These are phyloP conservation scores for Pterostichus madidus DNA, from an alignment of 2,888 invertebrate species.

Conservation along the genomic window DNA sequence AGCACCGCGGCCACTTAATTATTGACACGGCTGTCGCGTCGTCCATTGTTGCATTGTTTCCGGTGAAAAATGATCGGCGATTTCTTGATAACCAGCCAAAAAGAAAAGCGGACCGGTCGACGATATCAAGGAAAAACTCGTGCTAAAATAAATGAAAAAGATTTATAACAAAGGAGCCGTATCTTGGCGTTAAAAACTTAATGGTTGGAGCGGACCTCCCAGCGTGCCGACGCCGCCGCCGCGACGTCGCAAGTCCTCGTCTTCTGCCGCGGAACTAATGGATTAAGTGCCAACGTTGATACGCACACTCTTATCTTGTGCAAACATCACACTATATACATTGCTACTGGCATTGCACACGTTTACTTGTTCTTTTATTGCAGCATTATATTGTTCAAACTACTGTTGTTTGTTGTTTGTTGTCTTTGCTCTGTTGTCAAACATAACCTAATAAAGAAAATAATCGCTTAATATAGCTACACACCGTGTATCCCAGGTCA, in stretches of 20 bases:
- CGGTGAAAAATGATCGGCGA: constrained; percentile 61
- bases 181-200: constrained; percentile 60
- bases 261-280: constrained; percentile 38
- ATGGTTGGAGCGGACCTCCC: constrained; percentile 54
- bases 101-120: constrained; percentile 51
- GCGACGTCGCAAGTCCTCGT: neutral
- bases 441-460: too few relatives aligned
- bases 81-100: constrained; percentile 58
- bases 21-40: constrained; percentile 55
- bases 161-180: constrained; percentile 61
- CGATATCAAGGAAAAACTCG: constrained; percentile 54
- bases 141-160: constrained; percentile 63
- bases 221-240: constrained; percentile 13
- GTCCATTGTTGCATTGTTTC: constrained; percentile 63
- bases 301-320: constrained; percentile 36
- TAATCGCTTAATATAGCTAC: too few relatives aligned
- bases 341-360: constrained; percentile 2
- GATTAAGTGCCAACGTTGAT: constrained; percentile 55
- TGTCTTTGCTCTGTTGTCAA: too few relatives aligned
- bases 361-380: constrained; percentile 21
- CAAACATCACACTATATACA: constrained; percentile 27
- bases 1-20: constrained; percentile 52
- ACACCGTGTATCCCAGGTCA: too few relatives aligned
- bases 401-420: neutral
- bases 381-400: constrained; percentile 31